Percentiles rank a stretch among this genome's conserved stretches.
These are phyloP conservation scores for Drosophila sordidula DNA, from an alignment of 2,888 invertebrate genomes.

Conservation along the genomic window DNA sequence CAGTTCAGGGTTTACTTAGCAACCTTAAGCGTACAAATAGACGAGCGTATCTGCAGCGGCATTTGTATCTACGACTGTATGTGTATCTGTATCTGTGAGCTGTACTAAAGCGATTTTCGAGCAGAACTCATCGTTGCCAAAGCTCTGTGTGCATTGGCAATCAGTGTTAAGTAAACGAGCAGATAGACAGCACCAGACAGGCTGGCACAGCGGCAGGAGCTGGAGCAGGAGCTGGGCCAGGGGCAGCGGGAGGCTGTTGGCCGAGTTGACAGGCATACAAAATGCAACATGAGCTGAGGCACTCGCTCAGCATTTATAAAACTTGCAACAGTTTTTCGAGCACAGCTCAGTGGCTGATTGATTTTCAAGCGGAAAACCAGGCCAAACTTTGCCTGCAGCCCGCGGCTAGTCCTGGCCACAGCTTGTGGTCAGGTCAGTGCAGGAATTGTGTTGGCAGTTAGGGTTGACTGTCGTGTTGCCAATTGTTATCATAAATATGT, in stretches of 20 bases:
- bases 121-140: conserved; percentile 53
- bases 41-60: conserved; percentile 13
- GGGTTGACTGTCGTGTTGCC: conserved; percentile 15
- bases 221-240: not conserved
- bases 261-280: conserved; percentile 62
- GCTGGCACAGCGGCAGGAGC: conserved; percentile 5
- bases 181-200: conserved; percentile 30
- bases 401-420: conserved; percentile 28
- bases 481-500: conserved; percentile 42
- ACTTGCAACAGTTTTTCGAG: conserved; percentile 53
- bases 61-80: conserved; percentile 13
- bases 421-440: conserved; percentile 24
- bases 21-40: conserved; percentile 47
- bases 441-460: conserved; percentile 18
- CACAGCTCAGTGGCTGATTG: conserved; percentile 49
- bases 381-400: conserved; percentile 1
- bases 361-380: conserved; percentile 50
- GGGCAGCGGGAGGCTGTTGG: not conserved
- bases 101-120: conserved; percentile 22
- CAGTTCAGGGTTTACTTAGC: conserved; percentile 62
- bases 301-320: conserved; percentile 55
- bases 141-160: conserved; percentile 75
- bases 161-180: conserved; percentile 77
- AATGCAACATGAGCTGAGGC: conserved; percentile 41
- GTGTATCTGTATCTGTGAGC: conserved; percentile 12